These are phyloP conservation scores for Ostrea denselamellosa DNA, from an alignment of 1,140 invertebrate genomes.

Conservation along the genomic window DNA sequence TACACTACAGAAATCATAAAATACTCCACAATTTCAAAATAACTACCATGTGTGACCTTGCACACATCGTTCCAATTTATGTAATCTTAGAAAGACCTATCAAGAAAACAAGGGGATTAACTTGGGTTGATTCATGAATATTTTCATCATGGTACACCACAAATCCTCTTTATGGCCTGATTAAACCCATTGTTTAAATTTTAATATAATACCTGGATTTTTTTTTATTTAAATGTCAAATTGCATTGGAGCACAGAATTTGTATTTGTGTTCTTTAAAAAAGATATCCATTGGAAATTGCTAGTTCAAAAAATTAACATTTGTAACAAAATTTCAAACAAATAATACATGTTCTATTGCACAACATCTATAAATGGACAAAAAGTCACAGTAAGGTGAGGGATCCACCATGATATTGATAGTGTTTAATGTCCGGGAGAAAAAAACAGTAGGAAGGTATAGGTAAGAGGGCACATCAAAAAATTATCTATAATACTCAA, in stretches of 20 bases:
- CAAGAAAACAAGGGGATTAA: not conserved
- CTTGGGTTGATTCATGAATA: not conserved
- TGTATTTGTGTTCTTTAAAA: not conserved
- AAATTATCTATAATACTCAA: no score
- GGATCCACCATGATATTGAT: not conserved
- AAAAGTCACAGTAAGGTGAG: not conserved
- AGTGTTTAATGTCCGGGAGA: not conserved
- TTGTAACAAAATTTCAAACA: not conserved
- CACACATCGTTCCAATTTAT: not conserved
- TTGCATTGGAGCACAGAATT: not conserved
- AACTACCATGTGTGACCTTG: not conserved
- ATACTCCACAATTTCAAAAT: not conserved
- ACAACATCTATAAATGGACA: not conserved
- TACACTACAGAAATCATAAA: not conserved
- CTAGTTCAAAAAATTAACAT: not conserved
- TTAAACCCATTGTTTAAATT: not conserved
- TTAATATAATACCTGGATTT: no score
- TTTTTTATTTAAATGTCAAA: no score
- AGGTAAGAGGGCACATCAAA: not conserved
- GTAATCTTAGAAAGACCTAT: not conserved
- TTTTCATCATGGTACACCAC: not conserved
- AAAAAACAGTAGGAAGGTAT: not conserved
- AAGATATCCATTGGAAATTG: not conserved
- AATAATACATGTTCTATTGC: not conserved
- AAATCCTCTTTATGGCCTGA: not conserved